Evolutionary conservation across 2,888 invertebrate species (phyloP), one percentile per base, ranked within the genome.

Genomic region (Brachypalpus laphriformis): DNA sequence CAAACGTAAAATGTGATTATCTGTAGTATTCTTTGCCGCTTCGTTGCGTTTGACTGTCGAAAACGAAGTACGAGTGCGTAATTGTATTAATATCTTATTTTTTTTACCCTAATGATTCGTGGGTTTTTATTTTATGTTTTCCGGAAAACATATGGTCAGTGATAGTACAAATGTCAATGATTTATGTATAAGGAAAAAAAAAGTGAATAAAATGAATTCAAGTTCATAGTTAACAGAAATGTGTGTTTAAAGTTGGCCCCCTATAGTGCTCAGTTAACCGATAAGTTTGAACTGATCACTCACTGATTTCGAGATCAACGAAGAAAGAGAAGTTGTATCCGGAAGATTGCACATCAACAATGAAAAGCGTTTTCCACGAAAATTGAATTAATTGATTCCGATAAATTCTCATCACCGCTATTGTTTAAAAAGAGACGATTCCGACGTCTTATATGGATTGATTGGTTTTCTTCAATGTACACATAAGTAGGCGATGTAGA

Each of bases 1-100:
- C 72, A 72, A 78, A 66, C 61, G 51, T 72, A 66, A 59, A 82
- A 82, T 56, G 77, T 54, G 54, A 70, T 78, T 40, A 22, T 66
- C 37, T 25, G 5, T 20, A 14, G 18, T 42, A 57, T 76, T 45
- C 51, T 37, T 78, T 66, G 20, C 54, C 78, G 82, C 82, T 72
- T 68, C 72, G 68, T 61, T 82, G 71, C 59, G 5, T 51, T 3
- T 34, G 57, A 34, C 34, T 70, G 54, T 16, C 18, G 22, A 54
- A 70, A 56, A 25, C 9, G 22, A 20, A 9, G 49, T 54, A 14
- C n/a, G n/a, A n/a, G n/a, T n/a, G n/a, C n/a, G n/a, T n/a, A n/a
- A n/a, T 20, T n/a, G 18, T 4, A 34, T 65, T 25, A 37, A 54
- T 54, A 40, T 42, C 54, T 22, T 40, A 37, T 66, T 9, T 40